phyloP scores from a whole-genome alignment of 2,113 vertebrate species.

The Caretta caretta region DNA sequence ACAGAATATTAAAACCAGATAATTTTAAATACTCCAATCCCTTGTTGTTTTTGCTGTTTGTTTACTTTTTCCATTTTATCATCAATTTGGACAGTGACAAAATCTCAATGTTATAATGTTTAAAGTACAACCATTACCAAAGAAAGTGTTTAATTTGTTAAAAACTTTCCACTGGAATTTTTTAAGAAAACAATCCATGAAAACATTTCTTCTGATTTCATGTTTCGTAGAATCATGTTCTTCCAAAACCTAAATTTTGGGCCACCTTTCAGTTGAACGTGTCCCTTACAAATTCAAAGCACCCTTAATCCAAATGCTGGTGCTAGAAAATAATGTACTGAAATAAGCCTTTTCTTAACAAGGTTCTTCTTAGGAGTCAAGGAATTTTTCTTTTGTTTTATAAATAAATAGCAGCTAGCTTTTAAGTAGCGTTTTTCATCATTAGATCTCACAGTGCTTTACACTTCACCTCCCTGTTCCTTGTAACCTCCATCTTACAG shows the following conservation, averaged over 20 bases:
- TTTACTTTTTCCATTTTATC: not conserved
- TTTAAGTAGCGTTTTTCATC: not conserved
- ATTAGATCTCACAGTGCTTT: not conserved
- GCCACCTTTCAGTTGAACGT: too few species aligned
- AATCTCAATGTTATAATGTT: not conserved
- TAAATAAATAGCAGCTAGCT: not conserved
- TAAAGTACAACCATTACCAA: not conserved
- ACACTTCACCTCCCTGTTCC: not conserved
- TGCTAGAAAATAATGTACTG: not conserved
- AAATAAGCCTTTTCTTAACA: not conserved
- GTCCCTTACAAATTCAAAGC: not conserved
- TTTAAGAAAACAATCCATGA: not conserved
- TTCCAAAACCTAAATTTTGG: not conserved
- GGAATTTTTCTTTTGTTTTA: not conserved
- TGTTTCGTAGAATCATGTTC: not conserved
- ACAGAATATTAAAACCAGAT: not conserved
- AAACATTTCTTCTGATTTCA: not conserved
- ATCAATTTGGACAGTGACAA: not conserved
- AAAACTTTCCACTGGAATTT: not conserved
- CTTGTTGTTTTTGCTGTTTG: not conserved
- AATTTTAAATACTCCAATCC: not conserved
- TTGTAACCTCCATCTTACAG: too few species aligned
- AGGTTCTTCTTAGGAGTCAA: not conserved
- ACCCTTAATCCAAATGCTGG: not conserved
- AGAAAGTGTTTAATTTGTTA: not conserved